Evolutionary conservation across 1,140 invertebrate species (phyloP).

Genomic region (Eriocheir sinensis): DNA sequence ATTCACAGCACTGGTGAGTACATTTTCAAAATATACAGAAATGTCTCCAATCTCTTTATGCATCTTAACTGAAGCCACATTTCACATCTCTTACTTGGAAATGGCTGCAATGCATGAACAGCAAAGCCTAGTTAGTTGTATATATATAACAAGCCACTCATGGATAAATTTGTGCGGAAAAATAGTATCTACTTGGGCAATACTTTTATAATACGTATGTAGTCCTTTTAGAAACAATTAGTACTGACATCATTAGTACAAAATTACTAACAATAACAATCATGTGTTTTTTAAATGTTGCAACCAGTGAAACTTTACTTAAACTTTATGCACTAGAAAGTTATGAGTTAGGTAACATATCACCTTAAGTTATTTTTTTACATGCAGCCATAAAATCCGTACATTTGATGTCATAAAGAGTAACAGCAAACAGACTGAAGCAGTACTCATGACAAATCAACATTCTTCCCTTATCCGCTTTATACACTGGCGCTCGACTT

Average conservation of each 20-base stretch:
- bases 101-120: neutral
- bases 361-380: too few relatives aligned
- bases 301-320: too few relatives aligned
- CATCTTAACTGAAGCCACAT: neutral
- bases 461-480: too few relatives aligned
- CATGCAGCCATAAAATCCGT: too few relatives aligned
- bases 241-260: too few relatives aligned
- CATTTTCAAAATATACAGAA: neutral
- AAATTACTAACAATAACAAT: neutral
- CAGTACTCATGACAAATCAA: too few relatives aligned
- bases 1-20: neutral
- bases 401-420: too few relatives aligned
- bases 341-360: too few relatives aligned
- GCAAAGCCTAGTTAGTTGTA: neutral
- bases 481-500: too few relatives aligned
- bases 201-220: neutral
- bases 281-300: too few relatives aligned
- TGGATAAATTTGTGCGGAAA: neutral
- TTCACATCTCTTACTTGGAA: neutral
- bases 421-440: too few relatives aligned
- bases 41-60: neutral
- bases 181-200: neutral
- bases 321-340: too few relatives aligned
- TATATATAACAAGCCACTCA: neutral
- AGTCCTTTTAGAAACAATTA: neutral